Evolutionary conservation across 2,888 invertebrate species (phyloP).

Genomic region (Drosophila phalerata): DNA sequence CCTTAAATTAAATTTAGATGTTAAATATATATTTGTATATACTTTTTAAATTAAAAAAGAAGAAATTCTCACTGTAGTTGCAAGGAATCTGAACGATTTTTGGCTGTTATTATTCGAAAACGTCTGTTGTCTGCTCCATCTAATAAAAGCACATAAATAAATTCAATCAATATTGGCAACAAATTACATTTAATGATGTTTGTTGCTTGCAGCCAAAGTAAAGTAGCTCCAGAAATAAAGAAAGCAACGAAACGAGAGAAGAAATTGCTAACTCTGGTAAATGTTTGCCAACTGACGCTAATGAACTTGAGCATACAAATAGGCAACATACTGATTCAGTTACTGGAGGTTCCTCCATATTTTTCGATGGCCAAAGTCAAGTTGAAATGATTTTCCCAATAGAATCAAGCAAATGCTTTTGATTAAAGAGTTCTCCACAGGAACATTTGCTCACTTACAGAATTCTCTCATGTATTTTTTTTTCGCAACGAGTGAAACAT

Average conservation of each 20-base stretch:
- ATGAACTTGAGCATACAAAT: slow-evolving; percentile 79
- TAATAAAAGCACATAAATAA: slow-evolving; percentile 24
- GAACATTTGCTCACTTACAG: slow-evolving; percentile 55
- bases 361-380: slow-evolving; percentile 15
- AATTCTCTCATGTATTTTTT: slow-evolving; percentile 41
- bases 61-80: background rate
- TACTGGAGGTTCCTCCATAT: background rate
- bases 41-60: too few species aligned
- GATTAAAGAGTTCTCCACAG: slow-evolving; percentile 68
- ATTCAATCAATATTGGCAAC: slow-evolving; percentile 74
- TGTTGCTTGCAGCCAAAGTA: slow-evolving; percentile 62
- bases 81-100: background rate
- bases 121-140: background rate
- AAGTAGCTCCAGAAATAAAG: slow-evolving; percentile 22
- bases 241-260: slow-evolving; percentile 15
- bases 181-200: slow-evolving; percentile 81
- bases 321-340: slow-evolving; percentile 37
- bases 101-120: background rate
- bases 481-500: slow-evolving; percentile 44
- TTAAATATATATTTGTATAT: too few species aligned
- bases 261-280: slow-evolving; percentile 69
- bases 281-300: slow-evolving; percentile 81
- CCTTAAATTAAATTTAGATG: too few species aligned
- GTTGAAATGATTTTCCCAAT: slow-evolving; percentile 45
- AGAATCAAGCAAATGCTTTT: slow-evolving; percentile 35